Base-by-base conservation (phyloP, 2,797 vertebrate species). In the Melanotaenia pygmaea region DNA sequence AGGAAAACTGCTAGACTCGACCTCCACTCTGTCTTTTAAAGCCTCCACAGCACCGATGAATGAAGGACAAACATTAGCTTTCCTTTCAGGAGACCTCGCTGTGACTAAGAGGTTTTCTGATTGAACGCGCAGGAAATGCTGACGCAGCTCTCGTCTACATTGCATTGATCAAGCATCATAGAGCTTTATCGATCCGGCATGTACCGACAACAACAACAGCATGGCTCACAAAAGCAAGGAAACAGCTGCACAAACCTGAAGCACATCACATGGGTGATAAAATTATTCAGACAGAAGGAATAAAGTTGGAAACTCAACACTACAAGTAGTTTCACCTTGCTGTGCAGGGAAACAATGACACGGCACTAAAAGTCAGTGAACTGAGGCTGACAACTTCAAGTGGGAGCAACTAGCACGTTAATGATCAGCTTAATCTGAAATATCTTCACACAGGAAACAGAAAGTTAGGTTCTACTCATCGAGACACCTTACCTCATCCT, bases 161-260 rank as follows among this genome's bases (percentile, higher is more conserved):
- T 83, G 78, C 80, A 91, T 89, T 79, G 87, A 93, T 90, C 84
- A 87, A 80, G 77, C 67, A 45, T 90, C 88, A 86, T 66, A 81
- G 76, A 82, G 78, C 80, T 82, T 83, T 72, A 92, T 89, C 13
- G 67, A 91, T 73, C 83, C 1, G 74, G 76, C 82, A 30, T 63
- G 45, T 47, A 67, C 70, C 35, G 79, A 79, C 77, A 76, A 76
- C 16, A 37, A 65, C 70, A 47, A 74, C 67, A 65, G 4, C 0
- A 34, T 56, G 26, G 65, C 67, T 72, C 30, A 63, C 43, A 67
- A 74, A 67, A 57, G 71, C 68, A 64, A n/a, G 59, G 16, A 51
- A 62, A 62, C 60, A 56, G 50, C 67, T 61, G 64, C 64, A 50
- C 6, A 51, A 22, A 18, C 35, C 30, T 22, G 28, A 54, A 58